Conservation (phyloP, 2,888 invertebrate species). For the Glaucopsyche alexis region DNA sequence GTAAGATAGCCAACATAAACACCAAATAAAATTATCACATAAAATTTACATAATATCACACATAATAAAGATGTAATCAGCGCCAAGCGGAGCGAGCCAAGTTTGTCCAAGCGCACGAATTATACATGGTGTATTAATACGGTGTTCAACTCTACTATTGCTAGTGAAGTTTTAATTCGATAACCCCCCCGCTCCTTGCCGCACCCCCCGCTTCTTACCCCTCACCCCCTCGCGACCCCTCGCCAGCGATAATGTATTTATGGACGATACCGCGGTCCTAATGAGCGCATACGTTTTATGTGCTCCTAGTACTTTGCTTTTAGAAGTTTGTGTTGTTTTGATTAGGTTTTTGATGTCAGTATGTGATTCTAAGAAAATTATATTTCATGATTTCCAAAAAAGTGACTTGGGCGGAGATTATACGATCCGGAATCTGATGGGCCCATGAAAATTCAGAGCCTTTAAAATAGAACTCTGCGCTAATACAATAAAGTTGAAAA, state of each 20-base stretch:
- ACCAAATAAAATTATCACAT: background rate
- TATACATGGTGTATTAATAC: conserved; percentile 79
- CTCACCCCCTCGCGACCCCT: conserved; percentile 40
- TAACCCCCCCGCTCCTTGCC: conserved; percentile 60
- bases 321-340: background rate
- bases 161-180: conserved; percentile 79
- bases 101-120: conserved; percentile 75
- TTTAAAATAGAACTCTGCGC: too few relatives aligned
- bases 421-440: too few relatives aligned
- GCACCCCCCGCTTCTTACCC: conserved; percentile 38
- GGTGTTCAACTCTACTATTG: conserved; percentile 78
- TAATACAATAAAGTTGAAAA: too few relatives aligned
- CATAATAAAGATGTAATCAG: conserved; percentile 32
- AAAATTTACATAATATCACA: background rate
- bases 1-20: background rate
- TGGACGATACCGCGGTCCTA: conserved; percentile 76
- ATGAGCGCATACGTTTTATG: conserved; percentile 74
- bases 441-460: too few relatives aligned
- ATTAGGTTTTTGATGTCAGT: conserved; percentile 8
- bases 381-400: too few relatives aligned
- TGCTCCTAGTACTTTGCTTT: conserved; percentile 43
- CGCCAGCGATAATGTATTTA: conserved; percentile 75
- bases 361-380: background rate
- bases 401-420: too few relatives aligned
- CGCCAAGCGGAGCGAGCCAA: conserved; percentile 53